A percentile compares a stretch with the other conserved stretches of the same genome.
Conservation (phyloP, 2,888 invertebrate genomes). For the Bombyx huttoni region DNA sequence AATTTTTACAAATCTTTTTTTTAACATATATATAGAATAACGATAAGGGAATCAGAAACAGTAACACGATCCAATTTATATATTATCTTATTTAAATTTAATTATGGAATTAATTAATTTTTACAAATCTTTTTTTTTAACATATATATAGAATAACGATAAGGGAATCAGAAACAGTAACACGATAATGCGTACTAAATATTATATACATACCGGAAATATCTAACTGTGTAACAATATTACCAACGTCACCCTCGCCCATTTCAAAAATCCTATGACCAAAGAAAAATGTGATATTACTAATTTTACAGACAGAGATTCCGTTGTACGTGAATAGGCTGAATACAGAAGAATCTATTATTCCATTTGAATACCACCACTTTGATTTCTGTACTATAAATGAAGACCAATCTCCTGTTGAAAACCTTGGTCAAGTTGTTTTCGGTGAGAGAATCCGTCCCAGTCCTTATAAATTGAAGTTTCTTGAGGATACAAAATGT, state of each 20-base stretch:
- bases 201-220: neutral
- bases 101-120: neutral
- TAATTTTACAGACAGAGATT: slow-evolving; percentile 84
- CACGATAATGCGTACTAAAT: neutral
- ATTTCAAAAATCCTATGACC: no score
- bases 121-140: neutral
- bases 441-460: slow-evolving; percentile 99
- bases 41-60: neutral
- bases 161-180: neutral
- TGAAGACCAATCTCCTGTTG: slow-evolving; percentile 89
- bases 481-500: slow-evolving; percentile 80
- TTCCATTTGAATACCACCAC: slow-evolving; percentile 98
- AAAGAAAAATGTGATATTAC: neutral
- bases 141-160: neutral
- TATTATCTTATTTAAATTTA: neutral
- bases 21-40: neutral
- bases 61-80: neutral
- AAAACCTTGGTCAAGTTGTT: slow-evolving; percentile 98
- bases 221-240: no score
- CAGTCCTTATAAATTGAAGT: slow-evolving; percentile 91
- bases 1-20: neutral
- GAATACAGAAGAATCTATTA: slow-evolving; percentile 97
- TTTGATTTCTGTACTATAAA: slow-evolving; percentile 94
- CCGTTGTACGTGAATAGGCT: slow-evolving; percentile 94
- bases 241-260: no score